These are phyloP conservation scores for Hirudo medicinalis DNA, from an alignment of 1,140 invertebrate genomes.

Conservation along the genomic window DNA sequence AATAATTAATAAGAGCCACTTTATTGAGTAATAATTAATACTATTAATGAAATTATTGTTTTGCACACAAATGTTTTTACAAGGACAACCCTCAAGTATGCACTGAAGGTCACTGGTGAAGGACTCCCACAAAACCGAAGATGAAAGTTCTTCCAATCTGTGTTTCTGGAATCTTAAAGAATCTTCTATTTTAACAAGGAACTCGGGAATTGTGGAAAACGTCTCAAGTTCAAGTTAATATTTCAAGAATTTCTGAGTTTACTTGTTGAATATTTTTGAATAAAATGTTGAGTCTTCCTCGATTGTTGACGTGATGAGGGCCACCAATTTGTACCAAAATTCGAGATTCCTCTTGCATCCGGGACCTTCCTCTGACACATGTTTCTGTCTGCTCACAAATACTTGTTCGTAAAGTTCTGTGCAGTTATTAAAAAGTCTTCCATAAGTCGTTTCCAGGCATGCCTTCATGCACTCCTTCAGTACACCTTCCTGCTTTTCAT, in stretches of 20 bases:
- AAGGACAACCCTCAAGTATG: too few relatives aligned
- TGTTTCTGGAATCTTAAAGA: too few relatives aligned
- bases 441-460: constrained; percentile 89
- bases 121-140: too few relatives aligned
- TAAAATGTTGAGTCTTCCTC: constrained; percentile 97
- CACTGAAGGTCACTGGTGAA: too few relatives aligned
- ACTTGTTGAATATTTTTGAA: constrained; percentile 94
- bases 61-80: too few relatives aligned
- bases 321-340: constrained; percentile 97
- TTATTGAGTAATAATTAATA: too few relatives aligned
- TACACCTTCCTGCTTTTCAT: constrained; percentile 50
- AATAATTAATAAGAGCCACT: too few relatives aligned
- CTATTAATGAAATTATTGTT: too few relatives aligned
- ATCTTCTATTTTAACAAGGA: too few relatives aligned
- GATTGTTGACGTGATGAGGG: constrained; percentile 94
- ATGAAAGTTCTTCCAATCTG: too few relatives aligned
- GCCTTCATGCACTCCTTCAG: constrained; percentile 98
- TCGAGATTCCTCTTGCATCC: constrained; percentile 55
- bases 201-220: too few relatives aligned
- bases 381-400: constrained; percentile 52
- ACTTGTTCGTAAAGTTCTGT: constrained; percentile 84
- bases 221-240: too few relatives aligned
- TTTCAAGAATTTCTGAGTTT: background rate
- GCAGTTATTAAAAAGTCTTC: constrained; percentile 97
- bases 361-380: constrained; percentile 23